Base-by-base conservation (phyloP, 2,888 invertebrate species). In the Caenorhabditis uteleia region DNA sequence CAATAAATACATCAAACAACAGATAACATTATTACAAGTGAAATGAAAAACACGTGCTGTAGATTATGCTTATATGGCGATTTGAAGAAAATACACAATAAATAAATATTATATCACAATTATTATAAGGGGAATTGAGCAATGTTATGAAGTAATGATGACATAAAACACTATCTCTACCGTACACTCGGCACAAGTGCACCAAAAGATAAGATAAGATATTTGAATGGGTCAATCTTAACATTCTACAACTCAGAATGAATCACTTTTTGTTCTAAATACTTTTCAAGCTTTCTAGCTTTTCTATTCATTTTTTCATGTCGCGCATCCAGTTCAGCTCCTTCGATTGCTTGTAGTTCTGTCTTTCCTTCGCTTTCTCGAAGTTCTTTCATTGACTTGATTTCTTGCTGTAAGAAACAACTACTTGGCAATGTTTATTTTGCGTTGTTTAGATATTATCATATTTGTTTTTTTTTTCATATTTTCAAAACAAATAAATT, bases 281-380 rank as follows among this genome's bases (percentile, higher is more conserved):
- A 78, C 39, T 65, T 66, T 61, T 79, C 78, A 16, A 76, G 51
- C 50, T 79, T 77, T 44, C 68, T 60, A 20, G 76, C 60, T 49
- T 78, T 78, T 10, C 74, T 64, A n/a, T 51, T 60, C 61, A 78
- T 47, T 34, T 67, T 68, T 36, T 76, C 77, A 8, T 74, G 71
- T 31, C 62, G 62, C 21, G 65, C 70, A 40, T 67, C 68, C 40
- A 79, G 42, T 26, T 77, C 70, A 10, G 49, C 59, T 38, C 65
- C 62, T 39, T 68, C 77, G 38, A 62, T 26, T 18, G 51, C 46
- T 38, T 68, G 56, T 2, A 57, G 47, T n/a, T 59, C 51, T 14
- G 54, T 31, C 40, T 67, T 64, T 7, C 59, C 67, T 6, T 49
- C 58, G 20, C 44, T 50, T 20, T 45, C 57, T 31, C 47, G 48